Percentiles rank a stretch among this genome's conserved stretches.
phyloP scores from a whole-genome alignment of 2,888 invertebrate species.

The Beris chalybata region DNA sequence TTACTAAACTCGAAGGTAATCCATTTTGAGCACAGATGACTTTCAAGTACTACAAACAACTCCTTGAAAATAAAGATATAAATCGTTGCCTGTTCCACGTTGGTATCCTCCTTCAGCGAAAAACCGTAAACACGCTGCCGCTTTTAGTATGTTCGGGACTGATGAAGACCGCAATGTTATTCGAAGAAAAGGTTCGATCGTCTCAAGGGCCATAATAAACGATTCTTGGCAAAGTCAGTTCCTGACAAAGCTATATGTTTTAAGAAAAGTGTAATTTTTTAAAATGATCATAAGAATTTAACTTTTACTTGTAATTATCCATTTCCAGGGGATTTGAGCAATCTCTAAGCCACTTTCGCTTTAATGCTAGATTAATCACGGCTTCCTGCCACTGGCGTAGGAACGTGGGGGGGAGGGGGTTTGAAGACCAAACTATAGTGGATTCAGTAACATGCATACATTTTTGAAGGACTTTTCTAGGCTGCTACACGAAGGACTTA shows the following conservation, averaged over 20 bases:
- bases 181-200: not conserved
- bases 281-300: not conserved
- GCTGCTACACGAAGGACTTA: no score
- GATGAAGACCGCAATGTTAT: not conserved
- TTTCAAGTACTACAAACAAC: slow-evolving; percentile 3
- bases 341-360: not conserved
- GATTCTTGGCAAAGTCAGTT: not conserved
- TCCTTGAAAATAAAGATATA: not conserved
- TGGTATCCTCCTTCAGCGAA: slow-evolving; percentile 1
- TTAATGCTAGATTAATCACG: no score
- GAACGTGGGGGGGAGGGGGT: no score
- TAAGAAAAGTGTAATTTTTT: not conserved
- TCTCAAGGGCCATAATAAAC: not conserved
- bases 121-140: not conserved
- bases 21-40: not conserved
- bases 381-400: no score
- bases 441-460: no score
- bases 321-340: slow-evolving; percentile 2
- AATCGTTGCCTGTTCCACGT: slow-evolving; percentile 1
- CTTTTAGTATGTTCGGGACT: not conserved
- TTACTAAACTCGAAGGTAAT: not conserved
- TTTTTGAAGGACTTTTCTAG: no score
- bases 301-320: not conserved
- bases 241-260: not conserved
- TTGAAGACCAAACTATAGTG: no score